These are phyloP conservation scores for Erebia ligea DNA, from an alignment of 2,888 invertebrate genomes.

Conservation along the genomic window DNA sequence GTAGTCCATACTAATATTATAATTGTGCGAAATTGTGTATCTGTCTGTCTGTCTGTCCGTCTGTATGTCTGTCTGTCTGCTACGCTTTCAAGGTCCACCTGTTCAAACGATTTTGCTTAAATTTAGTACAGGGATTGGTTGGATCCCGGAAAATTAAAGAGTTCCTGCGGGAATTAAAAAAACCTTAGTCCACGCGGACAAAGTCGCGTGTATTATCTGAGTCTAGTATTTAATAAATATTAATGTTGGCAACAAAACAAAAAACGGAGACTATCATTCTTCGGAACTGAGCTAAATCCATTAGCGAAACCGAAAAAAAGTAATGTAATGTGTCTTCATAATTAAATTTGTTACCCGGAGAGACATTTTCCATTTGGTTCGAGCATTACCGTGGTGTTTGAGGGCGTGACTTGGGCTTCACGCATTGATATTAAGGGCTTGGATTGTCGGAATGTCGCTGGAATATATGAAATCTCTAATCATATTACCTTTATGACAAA, in stretches of 20 bases:
- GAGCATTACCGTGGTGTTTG: not conserved
- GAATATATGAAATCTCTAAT: not conserved
- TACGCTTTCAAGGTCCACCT: too few species aligned
- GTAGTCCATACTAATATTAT: too few species aligned
- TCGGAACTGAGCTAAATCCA: slow-evolving; percentile 2
- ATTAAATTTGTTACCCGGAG: not conserved
- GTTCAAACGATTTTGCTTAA: too few species aligned
- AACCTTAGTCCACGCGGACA: not conserved
- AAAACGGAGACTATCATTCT: not conserved
- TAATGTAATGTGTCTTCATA: slow-evolving; percentile 1
- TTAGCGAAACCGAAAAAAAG: not conserved
- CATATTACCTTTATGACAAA: too few species aligned
- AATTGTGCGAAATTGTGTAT: too few species aligned
- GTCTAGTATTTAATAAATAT: not conserved
- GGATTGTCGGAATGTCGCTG: not conserved
- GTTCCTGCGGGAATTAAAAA: not conserved
- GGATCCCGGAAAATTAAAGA: not conserved
- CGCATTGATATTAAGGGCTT: not conserved
- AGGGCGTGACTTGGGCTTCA: not conserved
- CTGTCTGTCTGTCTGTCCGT: too few species aligned
- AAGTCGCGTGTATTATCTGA: not conserved
- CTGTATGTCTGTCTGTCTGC: too few species aligned
- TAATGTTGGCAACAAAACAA: not conserved
- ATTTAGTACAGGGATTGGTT: too few species aligned
- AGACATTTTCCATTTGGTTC: not conserved